Conservation (phyloP, 2,797 vertebrate species). For the Thamnophis elegans region DNA sequence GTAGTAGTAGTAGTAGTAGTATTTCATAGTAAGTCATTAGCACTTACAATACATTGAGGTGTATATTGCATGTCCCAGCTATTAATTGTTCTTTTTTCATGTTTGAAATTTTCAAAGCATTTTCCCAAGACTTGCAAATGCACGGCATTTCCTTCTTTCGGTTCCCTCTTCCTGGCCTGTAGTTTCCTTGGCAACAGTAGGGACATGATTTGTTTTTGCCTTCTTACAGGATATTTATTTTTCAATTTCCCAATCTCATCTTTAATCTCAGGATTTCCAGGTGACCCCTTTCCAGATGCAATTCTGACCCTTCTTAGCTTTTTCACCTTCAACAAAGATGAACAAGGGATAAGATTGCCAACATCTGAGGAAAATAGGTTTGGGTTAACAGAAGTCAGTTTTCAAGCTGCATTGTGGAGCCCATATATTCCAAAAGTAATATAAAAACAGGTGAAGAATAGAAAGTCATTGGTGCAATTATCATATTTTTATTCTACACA, state of each 20-base stretch:
- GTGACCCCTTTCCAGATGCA: neutral
- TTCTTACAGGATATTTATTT: neutral
- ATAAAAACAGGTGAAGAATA: neutral
- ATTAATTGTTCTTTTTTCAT: neutral
- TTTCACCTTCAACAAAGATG: neutral
- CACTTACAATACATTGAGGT: neutral
- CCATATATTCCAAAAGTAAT: neutral
- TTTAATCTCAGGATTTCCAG: neutral
- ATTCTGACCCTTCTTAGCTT: neutral
- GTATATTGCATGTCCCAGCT: neutral
- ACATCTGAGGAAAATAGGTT: neutral
- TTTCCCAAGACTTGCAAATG: neutral
- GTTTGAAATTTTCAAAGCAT: neutral
- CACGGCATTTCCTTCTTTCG: neutral
- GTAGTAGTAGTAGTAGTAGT: too few relatives aligned
- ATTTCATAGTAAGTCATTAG: neutral
- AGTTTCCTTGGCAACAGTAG: neutral
- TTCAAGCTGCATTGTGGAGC: neutral
- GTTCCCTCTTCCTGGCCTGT: neutral
- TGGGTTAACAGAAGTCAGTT: neutral
- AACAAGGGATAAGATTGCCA: neutral
- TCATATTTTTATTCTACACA: neutral
- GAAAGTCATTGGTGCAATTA: neutral
- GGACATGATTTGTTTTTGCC: neutral
- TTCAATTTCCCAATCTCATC: neutral